These are phyloP conservation scores for Pangasius djambal DNA, from an alignment of 2,797 vertebrate species.

Conservation along the genomic window DNA sequence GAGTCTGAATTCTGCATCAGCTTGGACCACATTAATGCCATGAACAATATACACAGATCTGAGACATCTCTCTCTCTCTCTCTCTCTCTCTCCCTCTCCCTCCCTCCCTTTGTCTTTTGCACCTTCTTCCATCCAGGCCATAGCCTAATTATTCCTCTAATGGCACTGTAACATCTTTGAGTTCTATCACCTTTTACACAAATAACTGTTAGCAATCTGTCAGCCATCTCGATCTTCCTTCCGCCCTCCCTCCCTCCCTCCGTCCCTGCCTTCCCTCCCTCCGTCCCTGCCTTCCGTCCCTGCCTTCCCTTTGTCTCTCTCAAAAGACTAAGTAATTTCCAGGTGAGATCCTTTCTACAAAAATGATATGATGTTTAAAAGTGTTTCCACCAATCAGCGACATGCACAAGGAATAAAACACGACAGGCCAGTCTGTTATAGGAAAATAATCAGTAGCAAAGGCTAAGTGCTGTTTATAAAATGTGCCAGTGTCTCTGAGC, in stretches of 20 bases:
- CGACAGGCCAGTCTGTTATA: too few species aligned
- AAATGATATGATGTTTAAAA: neutral
- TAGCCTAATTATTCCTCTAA: constrained; percentile 25
- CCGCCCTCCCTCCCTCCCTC: neutral
- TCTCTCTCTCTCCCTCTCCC: constrained; percentile 6
- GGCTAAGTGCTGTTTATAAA: neutral
- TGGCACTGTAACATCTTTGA: neutral
- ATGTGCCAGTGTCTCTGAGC: neutral
- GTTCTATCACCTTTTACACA: neutral
- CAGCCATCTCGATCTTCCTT: neutral
- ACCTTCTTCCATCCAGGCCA: neutral
- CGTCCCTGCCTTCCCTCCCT: neutral
- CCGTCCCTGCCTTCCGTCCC: too few species aligned
- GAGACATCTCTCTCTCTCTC: constrained; percentile 10
- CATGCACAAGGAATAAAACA: neutral
- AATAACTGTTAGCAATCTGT: neutral
- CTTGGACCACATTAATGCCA: constrained; percentile 31
- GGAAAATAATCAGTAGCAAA: too few species aligned
- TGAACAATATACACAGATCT: constrained; percentile 32
- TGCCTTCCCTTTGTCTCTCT: neutral
- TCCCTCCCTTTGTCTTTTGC: neutral
- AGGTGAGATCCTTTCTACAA: neutral
- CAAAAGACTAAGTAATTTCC: neutral
- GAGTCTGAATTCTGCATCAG: constrained; percentile 40
- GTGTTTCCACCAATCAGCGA: neutral